Conservation (phyloP, 2,797 vertebrate species). For the Loriculus beryllinus region DNA sequence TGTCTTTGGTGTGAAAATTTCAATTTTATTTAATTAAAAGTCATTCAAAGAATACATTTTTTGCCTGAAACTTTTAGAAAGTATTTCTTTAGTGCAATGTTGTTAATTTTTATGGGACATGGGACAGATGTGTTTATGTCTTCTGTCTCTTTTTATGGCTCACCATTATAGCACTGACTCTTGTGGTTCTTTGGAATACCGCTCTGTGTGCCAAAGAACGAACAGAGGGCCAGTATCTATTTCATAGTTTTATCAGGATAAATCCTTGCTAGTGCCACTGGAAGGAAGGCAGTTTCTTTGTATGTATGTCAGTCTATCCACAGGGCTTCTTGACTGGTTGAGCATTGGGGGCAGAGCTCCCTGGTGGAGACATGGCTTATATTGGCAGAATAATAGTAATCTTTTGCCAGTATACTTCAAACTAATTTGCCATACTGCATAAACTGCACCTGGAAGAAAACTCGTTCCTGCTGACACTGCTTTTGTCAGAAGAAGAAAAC, state of each 20-base stretch:
- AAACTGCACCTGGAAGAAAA: conserved; percentile 25
- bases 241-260: conserved; percentile 20
- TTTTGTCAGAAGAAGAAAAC: conserved; percentile 18
- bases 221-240: conserved; percentile 29
- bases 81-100: background rate
- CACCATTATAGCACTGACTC: background rate
- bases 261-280: conserved; percentile 13
- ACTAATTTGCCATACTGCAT: background rate
- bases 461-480: conserved; percentile 34
- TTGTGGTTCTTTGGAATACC: background rate
- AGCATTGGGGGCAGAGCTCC: background rate
- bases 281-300: conserved; percentile 1
- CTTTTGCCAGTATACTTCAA: conserved; percentile 28
- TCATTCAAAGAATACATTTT: background rate
- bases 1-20: conserved; percentile 11
- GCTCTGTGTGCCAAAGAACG: background rate
- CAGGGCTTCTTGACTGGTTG: conserved; percentile 2
- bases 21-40: background rate
- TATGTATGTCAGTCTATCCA: background rate
- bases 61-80: conserved; percentile 3
- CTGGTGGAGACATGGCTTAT: background rate
- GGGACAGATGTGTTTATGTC: conserved; percentile 46
- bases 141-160: conserved; percentile 45
- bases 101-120: conserved; percentile 34
- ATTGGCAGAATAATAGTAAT: conserved; percentile 9